These are phyloP conservation scores for Tringa solitaria DNA, from an alignment of 2,113 vertebrate genomes.

Conservation along the genomic window DNA sequence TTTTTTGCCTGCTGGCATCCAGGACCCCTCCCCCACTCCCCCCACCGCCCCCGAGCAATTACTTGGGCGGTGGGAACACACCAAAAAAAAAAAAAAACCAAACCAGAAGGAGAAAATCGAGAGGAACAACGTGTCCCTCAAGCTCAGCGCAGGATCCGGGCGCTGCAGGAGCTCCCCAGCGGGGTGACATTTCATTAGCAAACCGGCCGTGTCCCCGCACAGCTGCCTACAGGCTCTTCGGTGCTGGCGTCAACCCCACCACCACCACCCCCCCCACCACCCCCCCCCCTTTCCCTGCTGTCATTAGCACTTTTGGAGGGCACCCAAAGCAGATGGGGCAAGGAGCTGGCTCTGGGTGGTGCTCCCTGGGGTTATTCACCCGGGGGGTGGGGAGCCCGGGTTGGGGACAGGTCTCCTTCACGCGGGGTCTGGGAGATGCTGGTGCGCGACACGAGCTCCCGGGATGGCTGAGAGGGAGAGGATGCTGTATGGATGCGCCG, in stretches of 20 bases:
- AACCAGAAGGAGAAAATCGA: neutral
- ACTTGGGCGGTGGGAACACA: rapidly evolving
- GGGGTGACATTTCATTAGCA: neutral
- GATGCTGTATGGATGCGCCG: neutral
- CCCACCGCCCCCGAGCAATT: neutral
- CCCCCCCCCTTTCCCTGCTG: rapidly evolving
- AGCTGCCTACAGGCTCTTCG: neutral
- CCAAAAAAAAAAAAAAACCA: neutral
- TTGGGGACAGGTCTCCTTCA: neutral
- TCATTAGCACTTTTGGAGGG: neutral
- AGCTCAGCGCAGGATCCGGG: neutral
- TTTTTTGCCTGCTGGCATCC: neutral
- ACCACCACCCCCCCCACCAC: neutral
- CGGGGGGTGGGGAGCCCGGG: neutral
- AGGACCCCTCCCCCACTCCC: neutral
- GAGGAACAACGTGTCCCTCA: neutral
- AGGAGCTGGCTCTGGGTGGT: rapidly evolving
- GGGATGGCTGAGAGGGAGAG: neutral
- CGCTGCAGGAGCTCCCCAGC: neutral
- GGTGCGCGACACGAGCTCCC: neutral
- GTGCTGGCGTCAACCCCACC: neutral
- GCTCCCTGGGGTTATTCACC: rapidly evolving
- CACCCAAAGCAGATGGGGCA: neutral
- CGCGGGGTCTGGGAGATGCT: rapidly evolving
- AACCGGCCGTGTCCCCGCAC: neutral